Conservation (phyloP, 1,140 invertebrate species). For the Condylostylus longicornis region DNA sequence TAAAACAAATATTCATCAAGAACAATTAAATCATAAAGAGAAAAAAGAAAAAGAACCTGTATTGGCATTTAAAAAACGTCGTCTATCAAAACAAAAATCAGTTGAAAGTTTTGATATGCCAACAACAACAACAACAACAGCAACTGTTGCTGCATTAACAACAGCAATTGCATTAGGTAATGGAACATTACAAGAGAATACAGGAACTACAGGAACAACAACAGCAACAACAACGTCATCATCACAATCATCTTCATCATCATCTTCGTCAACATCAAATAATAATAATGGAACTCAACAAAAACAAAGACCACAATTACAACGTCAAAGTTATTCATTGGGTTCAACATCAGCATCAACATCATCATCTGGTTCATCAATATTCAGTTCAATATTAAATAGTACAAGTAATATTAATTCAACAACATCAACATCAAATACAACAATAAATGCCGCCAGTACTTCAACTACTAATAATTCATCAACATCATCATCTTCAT, state of each 20-base stretch:
- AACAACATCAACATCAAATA: too few species aligned
- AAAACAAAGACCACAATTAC: too few species aligned
- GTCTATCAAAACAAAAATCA: slow-evolving; percentile 28
- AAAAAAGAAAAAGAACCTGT: slow-evolving; percentile 29
- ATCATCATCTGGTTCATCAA: too few species aligned
- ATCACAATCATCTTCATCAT: slow-evolving; percentile 11
- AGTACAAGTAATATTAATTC: too few species aligned
- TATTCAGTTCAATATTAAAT: too few species aligned
- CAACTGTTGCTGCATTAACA: background rate
- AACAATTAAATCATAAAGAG: slow-evolving; percentile 13
- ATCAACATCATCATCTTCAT: slow-evolving; percentile 4
- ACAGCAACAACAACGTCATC: slow-evolving; percentile 1
- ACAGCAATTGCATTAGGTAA: too few species aligned
- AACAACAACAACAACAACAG: background rate
- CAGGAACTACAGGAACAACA: background rate
- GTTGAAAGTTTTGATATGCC: slow-evolving; percentile 21
- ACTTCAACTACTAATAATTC: slow-evolving; percentile 10
- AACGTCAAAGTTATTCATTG: too few species aligned
- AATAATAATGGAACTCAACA: too few species aligned
- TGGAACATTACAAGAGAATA: too few species aligned
- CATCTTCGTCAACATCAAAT: background rate
- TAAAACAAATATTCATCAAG: background rate
- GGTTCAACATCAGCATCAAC: too few species aligned
- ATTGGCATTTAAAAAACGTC: slow-evolving; percentile 26
- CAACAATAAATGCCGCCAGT: background rate